Base-by-base conservation (phyloP, 2,888 invertebrate genomes). In the Lasioglossum figueresi region DNA sequence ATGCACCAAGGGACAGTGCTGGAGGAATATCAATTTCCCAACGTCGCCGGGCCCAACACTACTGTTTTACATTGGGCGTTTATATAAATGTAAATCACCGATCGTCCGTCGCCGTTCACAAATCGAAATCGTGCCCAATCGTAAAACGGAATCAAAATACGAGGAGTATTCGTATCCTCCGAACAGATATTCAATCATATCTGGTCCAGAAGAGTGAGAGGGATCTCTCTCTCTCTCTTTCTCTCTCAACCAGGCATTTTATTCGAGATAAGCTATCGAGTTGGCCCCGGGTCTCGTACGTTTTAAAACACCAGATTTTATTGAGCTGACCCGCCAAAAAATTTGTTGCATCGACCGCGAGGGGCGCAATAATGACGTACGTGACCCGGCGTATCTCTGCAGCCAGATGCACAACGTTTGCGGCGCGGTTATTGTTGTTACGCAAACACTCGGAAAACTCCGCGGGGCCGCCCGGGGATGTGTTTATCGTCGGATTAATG, bases 401-500 rank as follows among this genome's bases (percentile, higher is more conserved):
- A 86, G 79, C 88, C 91, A 89, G 91, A 88, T 88, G 88, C 86
- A 85, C 88, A 88, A 83, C 86, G 89, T 88, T 91, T 76, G 81
- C 89, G 88, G 80, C 83, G 85, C 52, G 23, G 63, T 88, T 91
- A 91, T 89, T 89, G 88, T 88, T 88, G 89, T 84, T 86, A 82
- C 80, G 91, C 89, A 90, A 90, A 90, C 90, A 91, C 56, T 82
- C 43, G 80, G 84, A 88, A 63, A 27, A 89, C 84, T 79, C 81
- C 81, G 82, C 16, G 10, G 10, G 23, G 68, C 59, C 82, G 79
- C 80, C 78, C 74, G 63, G 84, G 88, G 86, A 85, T 86, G 86
- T 88, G 91, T 90, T 91, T 91, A 91, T 90, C 91, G 76, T 83
- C 72, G 86, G 91, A 90, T 90, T 90, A 90, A 86, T 86, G 86